Base-by-base conservation (phyloP, 1,140 invertebrate species). In the Eubasilissa regina region DNA sequence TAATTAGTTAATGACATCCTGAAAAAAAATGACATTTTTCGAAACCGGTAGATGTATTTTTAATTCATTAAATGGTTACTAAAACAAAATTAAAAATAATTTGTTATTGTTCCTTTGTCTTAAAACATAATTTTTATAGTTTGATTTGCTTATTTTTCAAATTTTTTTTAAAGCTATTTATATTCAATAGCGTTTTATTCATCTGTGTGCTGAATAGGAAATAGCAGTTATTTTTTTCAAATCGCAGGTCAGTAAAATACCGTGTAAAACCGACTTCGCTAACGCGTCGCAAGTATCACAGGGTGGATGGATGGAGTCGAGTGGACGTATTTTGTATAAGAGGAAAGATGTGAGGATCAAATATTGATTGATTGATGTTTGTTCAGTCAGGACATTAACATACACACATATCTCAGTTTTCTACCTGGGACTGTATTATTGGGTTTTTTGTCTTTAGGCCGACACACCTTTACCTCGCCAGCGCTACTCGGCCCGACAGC, bases 321-420 rank as follows among this genome's bases (percentile, higher is more conserved):
- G 56, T 47, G 74, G 74, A 76, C 56, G 44, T 64, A 56, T 75
- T 56, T 75, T 12, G 44, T 56, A 73, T 73, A 43, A 62, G 43
- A 44, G 35, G 58, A 62, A 19, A 44, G 56, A 64, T 43, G 56
- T 17, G 45, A 76, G 75, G 75, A 83, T 78, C 79, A 80, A 83
- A 83, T 83, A 80, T 83, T 83, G 81, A 83, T 83, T 82, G 81
- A 82, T 82, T 83, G 81, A 78, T 83, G 81, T 83, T 83, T 83
- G 74, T 77, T 77, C 74, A 66, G 72, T 58, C 60, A 80, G 76
- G 76, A 83, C 81, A 83, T 80, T 80, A 80, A 83, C 81, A 82
- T 82, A 82, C 81, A 78, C 75, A 80, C 62, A 73, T 79, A 81
- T 77, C 68, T 73, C 76, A 64, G 78, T 80, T 78, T 64, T 80